These are phyloP conservation scores for Schizothorax lantsangensis DNA, from an alignment of 2,797 vertebrate genomes.

Conservation along the genomic window DNA sequence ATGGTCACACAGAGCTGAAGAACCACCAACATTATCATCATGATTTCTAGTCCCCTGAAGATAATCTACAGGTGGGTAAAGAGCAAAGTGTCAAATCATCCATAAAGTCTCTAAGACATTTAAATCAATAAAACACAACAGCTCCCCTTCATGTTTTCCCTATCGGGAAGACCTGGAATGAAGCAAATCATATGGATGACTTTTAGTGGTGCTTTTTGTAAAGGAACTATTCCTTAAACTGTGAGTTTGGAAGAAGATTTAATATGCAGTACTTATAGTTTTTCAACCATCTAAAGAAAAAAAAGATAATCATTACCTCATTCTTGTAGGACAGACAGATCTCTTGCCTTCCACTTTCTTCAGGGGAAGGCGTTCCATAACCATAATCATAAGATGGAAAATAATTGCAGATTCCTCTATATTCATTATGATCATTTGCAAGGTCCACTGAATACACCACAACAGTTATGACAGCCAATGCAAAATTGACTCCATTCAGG, in stretches of 20 bases:
- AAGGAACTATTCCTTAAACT: background rate
- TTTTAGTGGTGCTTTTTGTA: background rate
- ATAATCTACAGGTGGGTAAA: background rate
- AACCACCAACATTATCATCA: slow-evolving; percentile 64
- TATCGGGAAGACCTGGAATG: background rate
- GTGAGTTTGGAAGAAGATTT: background rate
- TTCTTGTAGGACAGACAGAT: background rate
- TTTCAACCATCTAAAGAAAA: background rate
- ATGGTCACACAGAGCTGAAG: slow-evolving; percentile 69
- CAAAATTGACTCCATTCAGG: slow-evolving; percentile 64
- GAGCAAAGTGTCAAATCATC: background rate
- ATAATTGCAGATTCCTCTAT: no score
- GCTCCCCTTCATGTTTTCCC: background rate
- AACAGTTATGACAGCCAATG: slow-evolving; percentile 66
- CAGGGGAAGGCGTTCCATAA: background rate
- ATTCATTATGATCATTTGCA: fast-evolving
- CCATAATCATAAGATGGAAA: fast-evolving
- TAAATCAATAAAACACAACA: background rate
- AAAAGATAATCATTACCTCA: slow-evolving; percentile 26
- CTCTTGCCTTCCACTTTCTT: fast-evolving
- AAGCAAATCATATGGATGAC: background rate
- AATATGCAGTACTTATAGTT: no score
- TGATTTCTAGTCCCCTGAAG: slow-evolving; percentile 56
- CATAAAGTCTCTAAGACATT: background rate
- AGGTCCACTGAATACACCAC: slow-evolving; percentile 61